phyloP scores from a whole-genome alignment of 2,113 vertebrate genomes.

The Macroglossus sobrinus region DNA sequence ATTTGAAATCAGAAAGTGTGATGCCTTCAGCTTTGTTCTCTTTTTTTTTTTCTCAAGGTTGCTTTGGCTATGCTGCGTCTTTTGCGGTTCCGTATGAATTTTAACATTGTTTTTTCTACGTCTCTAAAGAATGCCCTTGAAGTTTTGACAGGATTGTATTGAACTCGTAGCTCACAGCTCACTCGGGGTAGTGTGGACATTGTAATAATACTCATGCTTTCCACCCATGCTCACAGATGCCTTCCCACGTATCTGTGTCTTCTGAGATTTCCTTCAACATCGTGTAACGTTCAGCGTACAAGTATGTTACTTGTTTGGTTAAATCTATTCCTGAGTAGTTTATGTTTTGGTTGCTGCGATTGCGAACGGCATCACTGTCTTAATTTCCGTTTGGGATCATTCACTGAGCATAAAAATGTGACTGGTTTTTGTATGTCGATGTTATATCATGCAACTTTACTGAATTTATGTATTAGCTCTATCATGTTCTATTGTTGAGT shows the following conservation, averaged over 20 bases:
- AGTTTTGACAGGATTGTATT: not conserved
- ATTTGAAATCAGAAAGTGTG: not conserved
- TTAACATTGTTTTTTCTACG: not conserved
- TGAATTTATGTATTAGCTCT: not conserved
- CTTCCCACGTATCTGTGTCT: not conserved
- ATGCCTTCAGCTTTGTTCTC: not conserved
- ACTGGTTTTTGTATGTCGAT: not conserved
- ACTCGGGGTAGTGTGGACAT: too few relatives aligned
- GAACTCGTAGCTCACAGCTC: not conserved
- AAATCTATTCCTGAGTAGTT: too few relatives aligned
- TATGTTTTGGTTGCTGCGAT: not conserved
- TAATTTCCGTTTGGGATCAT: not conserved
- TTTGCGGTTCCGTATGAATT: not conserved
- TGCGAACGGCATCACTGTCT: not conserved
- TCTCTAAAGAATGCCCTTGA: not conserved
- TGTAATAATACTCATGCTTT: not conserved
- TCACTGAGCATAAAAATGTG: not conserved
- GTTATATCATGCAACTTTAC: too few relatives aligned
- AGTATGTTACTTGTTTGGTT: not conserved
- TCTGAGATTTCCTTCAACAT: not conserved
- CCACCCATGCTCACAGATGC: not conserved
- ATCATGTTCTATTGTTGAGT: not conserved
- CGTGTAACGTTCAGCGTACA: not conserved
- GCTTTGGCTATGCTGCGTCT: not conserved
- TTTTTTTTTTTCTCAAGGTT: not conserved